Evolutionary conservation across 2,888 invertebrate species (phyloP), one percentile per base, ranked within the genome.

Genomic region (Maniola hyperantus): DNA sequence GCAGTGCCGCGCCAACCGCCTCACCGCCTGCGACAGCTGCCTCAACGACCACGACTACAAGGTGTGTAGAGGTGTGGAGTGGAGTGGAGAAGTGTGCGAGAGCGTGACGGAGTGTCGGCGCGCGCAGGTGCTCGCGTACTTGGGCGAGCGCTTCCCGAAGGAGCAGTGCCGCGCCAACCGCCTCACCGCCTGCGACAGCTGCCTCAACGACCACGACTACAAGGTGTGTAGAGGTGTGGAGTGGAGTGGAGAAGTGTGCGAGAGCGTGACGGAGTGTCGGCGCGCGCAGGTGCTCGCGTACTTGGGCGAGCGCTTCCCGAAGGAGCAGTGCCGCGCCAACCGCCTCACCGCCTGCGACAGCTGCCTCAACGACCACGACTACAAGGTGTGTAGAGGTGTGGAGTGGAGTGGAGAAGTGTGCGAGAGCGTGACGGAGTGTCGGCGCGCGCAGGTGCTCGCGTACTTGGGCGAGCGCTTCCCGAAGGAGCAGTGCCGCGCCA

Each of bases 41-140:
- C 89, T 94, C 63, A 93, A 93, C 65, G 93, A 94, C 77, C 94
- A 95, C 67, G 87, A 91, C 46, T 93, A 92, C 72, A 91, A 93
- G 87, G 93, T 93, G 67, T n/a, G 8, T 10, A 1, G 18, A 20
- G 18, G 46, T 6, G 46, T 15, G 46, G 13, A 46, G 46, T 6
- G 46, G 39, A 39, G 97, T 98, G 62, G 95, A 95, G 33, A n/a
- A n/a, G 97, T 97, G 84, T 98, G 98, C 85, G 99, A 99, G 89
- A 99, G 99, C 80, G 95, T 95, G 67, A 95, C 96, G 0, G 99
- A 99, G 82, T 99, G 99, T 80, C 94, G 99, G 0, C 94, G 99
- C 66, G 93, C 96, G 50, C 95, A 97, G 77, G 97, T 99, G 71
- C 83, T 91, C 18, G 79, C 83, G 2, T 91, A 91, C 79, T 81